Evolutionary conservation across 2,888 invertebrate genomes (phyloP), one percentile per base, ranked within the genome.

Genomic region (Achlya flavicornis): DNA sequence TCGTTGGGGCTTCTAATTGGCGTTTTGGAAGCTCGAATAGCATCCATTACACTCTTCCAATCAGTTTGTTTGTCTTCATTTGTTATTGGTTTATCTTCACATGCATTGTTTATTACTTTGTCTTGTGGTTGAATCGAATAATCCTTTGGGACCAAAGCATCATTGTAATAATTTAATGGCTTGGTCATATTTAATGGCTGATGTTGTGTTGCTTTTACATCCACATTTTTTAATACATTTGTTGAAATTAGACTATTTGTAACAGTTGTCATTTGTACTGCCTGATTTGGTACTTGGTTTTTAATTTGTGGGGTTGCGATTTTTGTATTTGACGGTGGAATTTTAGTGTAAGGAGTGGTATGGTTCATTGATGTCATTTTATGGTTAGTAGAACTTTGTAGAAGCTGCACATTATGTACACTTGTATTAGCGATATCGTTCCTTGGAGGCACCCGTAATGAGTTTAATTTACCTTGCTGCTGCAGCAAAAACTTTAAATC

Each of bases 31-130:
- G 89, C 84, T 61, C 84, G 73, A 62, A 93, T 69, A 59, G 83
- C 89, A 68, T 89, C 80, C 83, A 93, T 83, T 7, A 93, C 93
- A 60, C 78, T 81, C 69, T 87, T 81, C 92, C 92, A 92, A 70
- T 91, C 89, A 26, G 68, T 74, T 61, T 68, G 43, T 57, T 33
- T 61, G 60, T 64, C 11, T 63, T 64, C 33, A 32, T 64, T 63
- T 69, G 57, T 14, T 8, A 61, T 65, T 38, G 66, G 69, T 10
- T 67, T 66, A 62, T 69, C 69, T 14, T 38, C n/a, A 11, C 19
- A 38, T 35, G 57, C 5, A 32, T 70, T 68, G 62, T 64, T 68
- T 41, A 66, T 64, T 33, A 66, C 63, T 68, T 70, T 68, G 32
- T 66, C 66, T 61, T 48, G 43, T 33, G 64, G 63, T n/a, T 73